Evolutionary conservation across 2,888 invertebrate species (phyloP), one percentile per base, ranked within the genome.

Genomic region (Apotomis betuletana): DNA sequence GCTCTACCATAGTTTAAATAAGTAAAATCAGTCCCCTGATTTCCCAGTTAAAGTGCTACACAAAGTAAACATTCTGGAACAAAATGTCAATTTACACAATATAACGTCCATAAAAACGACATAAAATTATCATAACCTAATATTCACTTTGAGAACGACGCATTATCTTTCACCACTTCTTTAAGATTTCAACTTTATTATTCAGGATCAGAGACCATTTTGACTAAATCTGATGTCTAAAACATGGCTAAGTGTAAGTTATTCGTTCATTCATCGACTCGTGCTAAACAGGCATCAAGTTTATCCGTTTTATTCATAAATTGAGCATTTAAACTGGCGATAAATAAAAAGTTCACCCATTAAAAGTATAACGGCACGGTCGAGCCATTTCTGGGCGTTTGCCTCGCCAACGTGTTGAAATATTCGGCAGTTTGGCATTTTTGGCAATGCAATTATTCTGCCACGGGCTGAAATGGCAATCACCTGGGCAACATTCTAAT

Each of bases 261-360:
- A 49, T 49, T 9, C 5, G 9, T 10, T 36, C 55, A 3, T 27
- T 27, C 27, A 27, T 27, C 27, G 27, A 55, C 46, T 5, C 10
- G 55, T 55, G 38, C 60, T 67, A 71, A 64, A 71, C 58, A 67
- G 58, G 57, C 62, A 27, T 72, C 52, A 63, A 72, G 51, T 72
- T 67, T 27, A 58, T 46, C 36, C 58, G 54, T 63, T 69, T 59
- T 60, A 64, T 60, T 69, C 73, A 65, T 67, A 61, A 73, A 57
- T 65, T 73, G 55, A 61, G 63, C 73, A 65, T 69, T 73, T 65
- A 65, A 69, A 67, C 52, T 13, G 57, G 27, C 64, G 5, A 69
- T 73, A 69, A 69, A 73, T 73, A 69, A 65, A 65, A 73, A 73
- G 69, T 73, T 73, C 5, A 9, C 57, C 49, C 61, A 52, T 73